phyloP scores from a whole-genome alignment of 2,797 vertebrate genomes.

The Liasis olivaceus region DNA sequence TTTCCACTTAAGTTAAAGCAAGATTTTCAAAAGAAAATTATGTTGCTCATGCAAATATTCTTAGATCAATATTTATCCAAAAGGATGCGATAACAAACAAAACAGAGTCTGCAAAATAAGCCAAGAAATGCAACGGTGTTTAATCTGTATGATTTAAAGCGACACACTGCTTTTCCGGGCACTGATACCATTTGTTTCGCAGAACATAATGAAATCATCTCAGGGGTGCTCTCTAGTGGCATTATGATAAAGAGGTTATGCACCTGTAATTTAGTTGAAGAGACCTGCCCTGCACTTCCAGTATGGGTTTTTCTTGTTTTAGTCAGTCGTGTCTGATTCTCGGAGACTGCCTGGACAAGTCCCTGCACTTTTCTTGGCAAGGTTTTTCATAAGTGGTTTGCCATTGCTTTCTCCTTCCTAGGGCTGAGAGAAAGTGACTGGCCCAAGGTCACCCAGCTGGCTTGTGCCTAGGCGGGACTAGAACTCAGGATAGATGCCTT shows the following conservation, averaged over 20 bases:
- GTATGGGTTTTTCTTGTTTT: neutral
- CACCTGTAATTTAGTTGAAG: accelerated
- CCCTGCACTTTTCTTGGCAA: too few relatives aligned
- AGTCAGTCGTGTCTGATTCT: too few relatives aligned
- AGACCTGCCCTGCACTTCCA: accelerated
- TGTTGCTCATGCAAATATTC: neutral
- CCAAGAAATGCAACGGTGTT: neutral
- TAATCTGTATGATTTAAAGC: neutral
- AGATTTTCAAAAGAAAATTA: neutral
- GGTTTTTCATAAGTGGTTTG: too few relatives aligned
- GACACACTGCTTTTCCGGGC: neutral
- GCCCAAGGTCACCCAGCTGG: too few relatives aligned
- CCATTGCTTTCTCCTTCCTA: too few relatives aligned
- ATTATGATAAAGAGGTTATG: accelerated
- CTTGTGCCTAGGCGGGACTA: too few relatives aligned
- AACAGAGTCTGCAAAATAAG: neutral
- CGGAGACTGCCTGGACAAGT: too few relatives aligned
- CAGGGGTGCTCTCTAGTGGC: conserved; percentile 46
- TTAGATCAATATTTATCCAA: neutral
- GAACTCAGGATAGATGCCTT: too few relatives aligned
- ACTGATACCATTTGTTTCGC: neutral
- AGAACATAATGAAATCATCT: neutral
- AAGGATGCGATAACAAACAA: neutral
- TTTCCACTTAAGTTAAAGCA: neutral
- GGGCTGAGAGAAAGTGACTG: too few relatives aligned